Conservation (phyloP, 2,113 vertebrate genomes). For the Cavia aperea region DNA sequence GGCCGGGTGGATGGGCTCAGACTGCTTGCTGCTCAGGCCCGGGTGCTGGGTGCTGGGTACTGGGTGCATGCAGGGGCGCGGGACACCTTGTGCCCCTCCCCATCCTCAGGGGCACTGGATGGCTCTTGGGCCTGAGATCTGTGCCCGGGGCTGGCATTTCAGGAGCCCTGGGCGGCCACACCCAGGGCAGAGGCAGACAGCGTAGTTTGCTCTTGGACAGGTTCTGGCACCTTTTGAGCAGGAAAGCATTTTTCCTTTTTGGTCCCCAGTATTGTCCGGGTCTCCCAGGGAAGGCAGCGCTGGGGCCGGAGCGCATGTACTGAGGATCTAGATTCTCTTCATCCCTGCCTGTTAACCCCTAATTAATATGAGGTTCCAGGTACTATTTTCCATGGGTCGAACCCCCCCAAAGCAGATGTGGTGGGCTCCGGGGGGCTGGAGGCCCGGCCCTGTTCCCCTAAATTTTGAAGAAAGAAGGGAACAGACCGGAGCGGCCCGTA, state of each 20-base stretch:
- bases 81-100: no score
- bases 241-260: background rate
- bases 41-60: background rate
- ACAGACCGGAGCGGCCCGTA: background rate
- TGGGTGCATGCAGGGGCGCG: rapidly evolving
- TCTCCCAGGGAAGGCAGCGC: rapidly evolving
- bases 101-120: rapidly evolving
- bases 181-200: background rate
- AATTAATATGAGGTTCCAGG: background rate
- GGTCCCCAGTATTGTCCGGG: rapidly evolving
- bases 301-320: rapidly evolving
- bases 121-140: background rate
- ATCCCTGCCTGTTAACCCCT: background rate
- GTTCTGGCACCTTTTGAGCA: background rate
- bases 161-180: background rate
- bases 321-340: background rate
- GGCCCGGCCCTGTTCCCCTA: background rate
- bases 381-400: background rate
- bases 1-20: rapidly evolving
- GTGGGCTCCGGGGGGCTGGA: rapidly evolving
- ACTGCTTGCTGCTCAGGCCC: rapidly evolving
- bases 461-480: background rate
- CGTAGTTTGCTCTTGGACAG: background rate
- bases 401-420: background rate
- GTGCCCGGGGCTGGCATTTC: background rate